Evolutionary conservation across 2,113 vertebrate species (phyloP).

Genomic region (Zapornia atra): DNA sequence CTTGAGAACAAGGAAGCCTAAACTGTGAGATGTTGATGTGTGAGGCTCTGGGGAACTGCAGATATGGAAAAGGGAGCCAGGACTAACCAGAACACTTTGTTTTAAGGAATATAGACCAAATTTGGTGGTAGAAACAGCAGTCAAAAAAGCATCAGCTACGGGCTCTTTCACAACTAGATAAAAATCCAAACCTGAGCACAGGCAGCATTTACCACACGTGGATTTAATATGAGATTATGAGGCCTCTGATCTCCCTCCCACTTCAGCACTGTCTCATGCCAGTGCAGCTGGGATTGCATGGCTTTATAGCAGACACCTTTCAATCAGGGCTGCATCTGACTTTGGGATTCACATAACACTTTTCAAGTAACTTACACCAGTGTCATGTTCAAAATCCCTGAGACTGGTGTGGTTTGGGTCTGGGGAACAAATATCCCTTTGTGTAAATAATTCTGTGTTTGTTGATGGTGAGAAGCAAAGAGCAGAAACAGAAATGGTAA

Average conservation of each 20-base stretch:
- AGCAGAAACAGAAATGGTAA: background rate
- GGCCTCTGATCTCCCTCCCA: background rate
- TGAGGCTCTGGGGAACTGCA: background rate
- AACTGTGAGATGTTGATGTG: background rate
- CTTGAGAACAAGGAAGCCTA: background rate
- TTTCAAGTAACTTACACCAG: background rate
- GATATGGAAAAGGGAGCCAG: background rate
- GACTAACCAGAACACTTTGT: background rate
- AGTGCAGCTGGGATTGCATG: rapidly evolving
- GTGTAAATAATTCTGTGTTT: background rate
- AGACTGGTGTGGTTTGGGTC: background rate
- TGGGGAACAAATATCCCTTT: background rate
- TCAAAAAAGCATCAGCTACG: background rate
- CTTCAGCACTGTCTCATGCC: background rate
- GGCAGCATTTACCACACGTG: background rate
- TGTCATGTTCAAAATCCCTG: background rate
- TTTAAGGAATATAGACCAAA: background rate
- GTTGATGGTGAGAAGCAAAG: background rate
- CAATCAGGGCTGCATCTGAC: background rate
- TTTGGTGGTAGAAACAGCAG: background rate
- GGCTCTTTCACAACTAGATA: background rate
- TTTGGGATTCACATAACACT: background rate
- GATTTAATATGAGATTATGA: background rate
- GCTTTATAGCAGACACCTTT: background rate
- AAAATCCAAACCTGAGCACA: background rate